Base-by-base conservation (phyloP, 2,113 vertebrate species). In the Cyrtonyx montezumae region DNA sequence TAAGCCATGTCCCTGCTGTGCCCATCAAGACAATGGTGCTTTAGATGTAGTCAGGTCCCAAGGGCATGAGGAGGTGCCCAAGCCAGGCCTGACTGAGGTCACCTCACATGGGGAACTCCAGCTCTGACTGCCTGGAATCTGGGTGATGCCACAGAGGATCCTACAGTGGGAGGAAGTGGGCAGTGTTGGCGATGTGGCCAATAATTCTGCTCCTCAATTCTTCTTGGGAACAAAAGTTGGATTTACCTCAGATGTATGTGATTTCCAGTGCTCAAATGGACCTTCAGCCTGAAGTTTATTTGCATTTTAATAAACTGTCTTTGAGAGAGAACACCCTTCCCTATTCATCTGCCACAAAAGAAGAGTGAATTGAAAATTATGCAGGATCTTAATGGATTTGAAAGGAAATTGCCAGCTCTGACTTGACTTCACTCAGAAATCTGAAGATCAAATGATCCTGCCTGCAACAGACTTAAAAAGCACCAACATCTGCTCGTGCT, bases 291-390 rank as follows among this genome's bases (percentile, higher is more conserved):
- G 67, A 63, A 49, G 82, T 83, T 93, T 85, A 95, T 95, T 96
- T 96, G 93, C 96, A 96, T 95, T 83, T 94, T 96, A 94, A 96
- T 94, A 74, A 96, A 77, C 32, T 2, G 5, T 28, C 87, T 88
- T 85, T 87, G 90, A 77, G 63, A 69, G 88, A 95, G 90, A 94
- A 73, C 85, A 79, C 88, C 85, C 76, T 93, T n/a, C 85, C 74
- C 91, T 77, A 95, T 96, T 96, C 94, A 91, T 85, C 88, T 71
- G 21, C 56, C 61, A 63, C 82, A 73, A 80, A 79, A 34, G 79
- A 42, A 70, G 76, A 93, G 67, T 8, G 93, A 93, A 93, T 91
- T 70, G 92, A 59, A 93, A 96, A 96, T 90, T 25, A 94, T 63
- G 79, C 91, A 85, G 79, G 88, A 91, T 74, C 90, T 96, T 83